A percentile compares a stretch with the other conserved stretches of the same genome.
Evolutionary conservation across 2,113 vertebrate genomes (phyloP).

Genomic region (Corythaixoides concolor): DNA sequence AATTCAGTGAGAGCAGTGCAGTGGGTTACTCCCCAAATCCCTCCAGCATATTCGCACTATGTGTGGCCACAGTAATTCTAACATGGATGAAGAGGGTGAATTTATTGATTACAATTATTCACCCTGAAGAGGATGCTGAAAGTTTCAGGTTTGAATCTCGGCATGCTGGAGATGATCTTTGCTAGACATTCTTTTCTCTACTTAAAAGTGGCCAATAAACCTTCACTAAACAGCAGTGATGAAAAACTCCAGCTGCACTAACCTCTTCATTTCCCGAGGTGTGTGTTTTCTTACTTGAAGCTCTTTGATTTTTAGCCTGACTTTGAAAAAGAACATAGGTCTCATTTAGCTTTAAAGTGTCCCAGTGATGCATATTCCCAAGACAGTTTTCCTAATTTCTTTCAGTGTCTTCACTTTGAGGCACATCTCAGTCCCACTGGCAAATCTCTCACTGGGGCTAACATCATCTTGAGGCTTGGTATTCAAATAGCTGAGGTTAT

Average conservation of each 20-base stretch:
- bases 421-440: neutral
- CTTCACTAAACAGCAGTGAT: neutral
- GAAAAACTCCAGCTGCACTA: neutral
- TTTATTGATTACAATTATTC: slow-evolving; percentile 24
- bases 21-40: neutral
- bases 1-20: neutral
- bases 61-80: slow-evolving; percentile 18
- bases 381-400: slow-evolving; percentile 38
- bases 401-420: slow-evolving; percentile 38
- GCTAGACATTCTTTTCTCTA: neutral
- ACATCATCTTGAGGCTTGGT: neutral
- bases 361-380: slow-evolving; percentile 7
- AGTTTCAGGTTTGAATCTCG: neutral
- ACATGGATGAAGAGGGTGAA: neutral
- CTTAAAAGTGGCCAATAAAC: slow-evolving; percentile 19
- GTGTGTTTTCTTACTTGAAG: slow-evolving; percentile 9
- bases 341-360: slow-evolving; percentile 11
- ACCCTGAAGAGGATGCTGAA: neutral
- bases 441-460: neutral
- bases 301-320: neutral
- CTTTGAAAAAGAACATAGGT: slow-evolving; percentile 1
- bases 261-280: slow-evolving; percentile 34
- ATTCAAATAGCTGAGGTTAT: neutral
- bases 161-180: neutral
- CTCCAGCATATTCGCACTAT: neutral